These are phyloP conservation scores for Uromys caudimaculatus DNA, from an alignment of 2,797 vertebrate species.

Conservation along the genomic window DNA sequence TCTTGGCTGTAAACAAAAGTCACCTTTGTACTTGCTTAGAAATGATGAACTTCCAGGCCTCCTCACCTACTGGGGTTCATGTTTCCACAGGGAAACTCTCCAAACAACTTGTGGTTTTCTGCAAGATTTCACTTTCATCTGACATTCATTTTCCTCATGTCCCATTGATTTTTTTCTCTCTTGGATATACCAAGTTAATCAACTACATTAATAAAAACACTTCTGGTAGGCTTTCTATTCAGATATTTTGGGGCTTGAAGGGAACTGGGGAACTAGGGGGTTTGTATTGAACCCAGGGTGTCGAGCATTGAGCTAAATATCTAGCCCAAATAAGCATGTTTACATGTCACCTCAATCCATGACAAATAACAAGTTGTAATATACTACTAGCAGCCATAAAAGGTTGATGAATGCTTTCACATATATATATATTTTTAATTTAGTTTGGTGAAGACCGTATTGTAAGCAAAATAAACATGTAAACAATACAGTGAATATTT, in stretches of 20 bases:
- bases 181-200: slow-evolving; percentile 18
- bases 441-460: background rate
- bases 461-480: slow-evolving; percentile 23
- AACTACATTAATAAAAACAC: background rate
- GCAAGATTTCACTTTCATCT: background rate
- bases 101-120: background rate
- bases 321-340: background rate
- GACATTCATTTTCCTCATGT: slow-evolving; percentile 5
- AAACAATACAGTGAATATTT: background rate
- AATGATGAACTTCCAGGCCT: background rate
- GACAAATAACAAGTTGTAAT: background rate
- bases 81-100: background rate
- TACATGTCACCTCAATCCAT: background rate
- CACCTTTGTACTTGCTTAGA: background rate
- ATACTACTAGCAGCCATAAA: background rate
- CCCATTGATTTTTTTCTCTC: slow-evolving; percentile 58
- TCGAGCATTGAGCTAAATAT: background rate
- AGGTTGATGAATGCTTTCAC: background rate
- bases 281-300: background rate
- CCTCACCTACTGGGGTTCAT: background rate
- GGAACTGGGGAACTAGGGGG: no score
- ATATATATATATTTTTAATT: background rate
- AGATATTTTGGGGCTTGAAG: background rate
- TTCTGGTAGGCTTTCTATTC: slow-evolving; percentile 14
- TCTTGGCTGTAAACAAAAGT: slow-evolving; percentile 27